Evolutionary conservation across 2,888 invertebrate species (phyloP).

Genomic region (Melinaea marsaeus): DNA sequence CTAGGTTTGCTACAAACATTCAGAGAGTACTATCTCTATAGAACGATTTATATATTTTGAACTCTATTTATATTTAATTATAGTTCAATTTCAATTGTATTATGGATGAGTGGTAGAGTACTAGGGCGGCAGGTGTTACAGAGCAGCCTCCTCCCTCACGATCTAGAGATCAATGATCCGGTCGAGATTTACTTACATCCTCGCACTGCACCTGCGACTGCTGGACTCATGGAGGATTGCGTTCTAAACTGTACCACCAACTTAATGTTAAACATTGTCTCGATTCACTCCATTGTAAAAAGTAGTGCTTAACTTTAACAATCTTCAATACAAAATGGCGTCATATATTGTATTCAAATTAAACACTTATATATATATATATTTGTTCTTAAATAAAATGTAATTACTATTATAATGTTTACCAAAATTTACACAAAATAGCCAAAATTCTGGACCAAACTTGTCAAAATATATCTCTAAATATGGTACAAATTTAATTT

Average conservation of each 20-base stretch:
- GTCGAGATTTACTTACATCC: slow-evolving; percentile 64
- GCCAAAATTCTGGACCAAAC: no score
- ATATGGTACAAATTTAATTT: not conserved
- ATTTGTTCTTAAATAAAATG: no score
- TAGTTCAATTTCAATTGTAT: slow-evolving; percentile 42
- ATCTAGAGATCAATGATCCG: slow-evolving; percentile 72
- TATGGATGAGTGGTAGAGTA: slow-evolving; percentile 58
- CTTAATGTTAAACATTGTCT: no score
- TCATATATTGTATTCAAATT: no score
- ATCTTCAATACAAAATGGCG: no score
- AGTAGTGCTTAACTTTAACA: no score
- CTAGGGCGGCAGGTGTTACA: slow-evolving; percentile 77
- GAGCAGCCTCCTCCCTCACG: slow-evolving; percentile 69
- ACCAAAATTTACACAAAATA: no score
- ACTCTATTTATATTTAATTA: slow-evolving; percentile 42
- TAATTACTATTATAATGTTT: no score
- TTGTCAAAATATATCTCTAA: not conserved
- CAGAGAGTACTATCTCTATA: slow-evolving; percentile 11
- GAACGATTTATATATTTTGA: slow-evolving; percentile 28
- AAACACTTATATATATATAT: no score
- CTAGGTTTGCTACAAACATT: slow-evolving; percentile 55
- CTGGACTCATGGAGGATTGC: no score
- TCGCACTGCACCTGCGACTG: slow-evolving; percentile 26
- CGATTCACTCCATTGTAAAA: no score
- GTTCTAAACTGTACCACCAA: no score